Conservation (phyloP, 1,140 invertebrate genomes). For the Leptoteleia sp. region DNA sequence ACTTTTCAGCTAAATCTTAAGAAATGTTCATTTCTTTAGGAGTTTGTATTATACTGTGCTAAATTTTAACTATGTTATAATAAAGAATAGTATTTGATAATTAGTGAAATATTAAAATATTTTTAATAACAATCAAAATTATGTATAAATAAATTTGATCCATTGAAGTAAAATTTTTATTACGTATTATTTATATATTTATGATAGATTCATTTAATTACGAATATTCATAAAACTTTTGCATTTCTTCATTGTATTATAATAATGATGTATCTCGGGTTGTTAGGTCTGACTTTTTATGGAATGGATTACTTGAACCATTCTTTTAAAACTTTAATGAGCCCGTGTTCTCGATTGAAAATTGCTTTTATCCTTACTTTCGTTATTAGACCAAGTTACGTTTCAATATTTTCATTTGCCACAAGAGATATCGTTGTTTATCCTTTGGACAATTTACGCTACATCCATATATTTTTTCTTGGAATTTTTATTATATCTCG, state of each 20-base stretch:
- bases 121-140: too few species aligned
- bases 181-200: background rate
- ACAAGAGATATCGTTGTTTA: background rate
- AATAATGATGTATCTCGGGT: background rate
- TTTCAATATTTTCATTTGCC: background rate
- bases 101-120: too few species aligned
- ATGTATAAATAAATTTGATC: too few species aligned
- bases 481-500: background rate
- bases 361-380: background rate
- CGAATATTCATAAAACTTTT: too few species aligned
- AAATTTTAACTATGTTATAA: too few species aligned
- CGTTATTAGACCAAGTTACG: background rate
- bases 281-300: conserved; percentile 10
- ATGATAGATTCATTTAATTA: background rate
- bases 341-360: background rate
- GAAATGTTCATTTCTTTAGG: too few species aligned
- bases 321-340: conserved; percentile 22
- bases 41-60: too few species aligned
- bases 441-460: background rate
- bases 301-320: conserved; percentile 15
- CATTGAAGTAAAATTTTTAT: too few species aligned
- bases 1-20: too few species aligned
- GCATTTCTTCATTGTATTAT: background rate
- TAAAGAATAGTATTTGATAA: too few species aligned
- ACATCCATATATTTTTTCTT: background rate